Evolutionary conservation across 1,140 invertebrate genomes (phyloP).

Genomic region (Diploscapter pachys): DNA sequence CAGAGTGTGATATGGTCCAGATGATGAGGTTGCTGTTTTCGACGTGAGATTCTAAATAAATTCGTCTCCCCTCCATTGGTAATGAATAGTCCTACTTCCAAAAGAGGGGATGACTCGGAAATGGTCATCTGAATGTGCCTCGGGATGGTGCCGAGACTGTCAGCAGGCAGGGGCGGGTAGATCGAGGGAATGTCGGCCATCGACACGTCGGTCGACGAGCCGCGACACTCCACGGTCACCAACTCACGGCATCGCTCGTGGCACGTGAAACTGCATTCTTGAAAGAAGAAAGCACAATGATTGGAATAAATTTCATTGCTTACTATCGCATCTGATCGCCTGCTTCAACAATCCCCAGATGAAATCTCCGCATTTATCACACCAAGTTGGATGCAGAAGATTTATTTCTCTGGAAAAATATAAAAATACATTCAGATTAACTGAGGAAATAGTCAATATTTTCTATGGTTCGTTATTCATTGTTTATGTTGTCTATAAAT

Average conservation of each 20-base stretch:
- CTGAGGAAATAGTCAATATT: too few species aligned
- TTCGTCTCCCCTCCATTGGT: too few species aligned
- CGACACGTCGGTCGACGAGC: neutral
- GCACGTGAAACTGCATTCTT: constrained; percentile 65
- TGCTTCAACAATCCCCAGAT: constrained; percentile 63
- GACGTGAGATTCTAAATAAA: too few species aligned
- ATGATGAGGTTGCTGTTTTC: too few species aligned
- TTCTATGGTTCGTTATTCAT: too few species aligned
- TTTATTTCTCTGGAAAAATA: constrained; percentile 28
- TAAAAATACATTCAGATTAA: too few species aligned
- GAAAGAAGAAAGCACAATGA: constrained; percentile 30
- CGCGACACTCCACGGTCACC: constrained; percentile 63
- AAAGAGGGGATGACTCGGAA: too few species aligned
- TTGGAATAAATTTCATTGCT: constrained; percentile 12
- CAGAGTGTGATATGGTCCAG: too few species aligned
- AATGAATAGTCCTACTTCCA: too few species aligned
- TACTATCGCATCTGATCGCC: constrained; percentile 60
- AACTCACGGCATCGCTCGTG: constrained; percentile 63
- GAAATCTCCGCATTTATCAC: constrained; percentile 64
- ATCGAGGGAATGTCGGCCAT: constrained; percentile 15
- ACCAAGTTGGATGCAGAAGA: constrained; percentile 62
- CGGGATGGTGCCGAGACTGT: constrained; percentile 34
- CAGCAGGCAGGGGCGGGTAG: constrained; percentile 25
- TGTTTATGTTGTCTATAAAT: too few species aligned
- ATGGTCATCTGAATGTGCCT: neutral